Evolutionary conservation across 2,797 vertebrate species (phyloP), one percentile per base, ranked within the genome.

Genomic region (Brachymystax lenok): DNA sequence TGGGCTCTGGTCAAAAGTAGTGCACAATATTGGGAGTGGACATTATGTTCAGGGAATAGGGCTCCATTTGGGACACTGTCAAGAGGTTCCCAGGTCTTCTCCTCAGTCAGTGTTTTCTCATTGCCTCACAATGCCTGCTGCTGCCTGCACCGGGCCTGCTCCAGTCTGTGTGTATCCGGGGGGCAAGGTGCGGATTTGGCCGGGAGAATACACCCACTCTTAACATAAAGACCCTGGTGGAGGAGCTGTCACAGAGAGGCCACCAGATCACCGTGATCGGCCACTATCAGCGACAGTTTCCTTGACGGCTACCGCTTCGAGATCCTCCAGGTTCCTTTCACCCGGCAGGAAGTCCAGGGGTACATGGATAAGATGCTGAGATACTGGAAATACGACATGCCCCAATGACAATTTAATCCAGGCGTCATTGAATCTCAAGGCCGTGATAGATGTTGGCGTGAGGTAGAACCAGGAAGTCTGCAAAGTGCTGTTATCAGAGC

Each of bases 101-200:
- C 4, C 8, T 1, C 69, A 28, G 54, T 59, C 54, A 8, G 19
- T n/a, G 2, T 70, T 21, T 50, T 13, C 6, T 5, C 52, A 35
- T 73, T 12, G 28, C 2, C 56, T 73, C 7, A 52, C 13, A 21
- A 24, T 63, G 71, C n/a, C 10, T 30, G 54, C 30, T 72, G 50
- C 7, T 67, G 1, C 27, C 64, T 5, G 64, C 13, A 17, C 64
- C 33, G 68, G 30, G 2, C 17, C 51, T 72, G 16, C 51, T 73
- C 1, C 71, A 24, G 30, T 21, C 71, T 40, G 8, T n/a, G 71
- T 73, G 71, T 73, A 3, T 61, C 54, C 4, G 71, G 52, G 28
- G 40, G 92, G 93, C 33, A 94, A 95, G 0, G 76, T 96, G 69
- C 71, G 95, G 79, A 84, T 96, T 72, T 96, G 94, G 93, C 94